phyloP scores from a whole-genome alignment of 2,797 vertebrate genomes.

The Brachyrhaphis roseni region DNA sequence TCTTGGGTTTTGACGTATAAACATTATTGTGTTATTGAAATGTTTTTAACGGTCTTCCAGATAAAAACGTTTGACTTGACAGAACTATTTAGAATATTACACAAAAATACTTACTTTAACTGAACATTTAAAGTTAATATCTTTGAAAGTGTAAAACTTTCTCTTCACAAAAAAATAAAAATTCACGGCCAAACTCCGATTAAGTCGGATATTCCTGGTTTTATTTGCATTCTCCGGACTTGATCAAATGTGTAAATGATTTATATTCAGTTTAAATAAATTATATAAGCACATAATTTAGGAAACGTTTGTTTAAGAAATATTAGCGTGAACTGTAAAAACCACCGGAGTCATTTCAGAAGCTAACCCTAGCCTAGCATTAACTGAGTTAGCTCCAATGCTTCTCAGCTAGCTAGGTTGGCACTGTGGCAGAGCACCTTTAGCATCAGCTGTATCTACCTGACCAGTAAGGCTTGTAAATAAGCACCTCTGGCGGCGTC shows the following conservation, averaged over 20 bases:
- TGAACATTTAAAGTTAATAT: not conserved
- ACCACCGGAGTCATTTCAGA: not conserved
- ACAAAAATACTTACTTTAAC: not conserved
- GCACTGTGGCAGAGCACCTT: not conserved
- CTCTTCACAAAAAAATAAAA: not conserved
- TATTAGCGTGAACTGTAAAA: not conserved
- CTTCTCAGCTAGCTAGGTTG: not conserved
- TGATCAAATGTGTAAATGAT: not conserved
- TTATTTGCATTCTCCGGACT: not conserved
- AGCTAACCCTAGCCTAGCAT: not conserved
- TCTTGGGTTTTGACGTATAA: not conserved
- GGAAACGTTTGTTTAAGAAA: not conserved
- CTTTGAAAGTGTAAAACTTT: not conserved
- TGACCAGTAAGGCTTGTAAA: not conserved
- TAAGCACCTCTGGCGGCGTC: not conserved
- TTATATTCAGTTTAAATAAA: not conserved
- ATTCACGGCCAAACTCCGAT: not conserved
- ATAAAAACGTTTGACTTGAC: not conserved
- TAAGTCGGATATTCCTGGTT: not conserved
- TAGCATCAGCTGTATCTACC: not conserved
- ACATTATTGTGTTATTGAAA: not conserved
- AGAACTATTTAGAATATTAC: not conserved
- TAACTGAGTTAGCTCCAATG: not conserved
- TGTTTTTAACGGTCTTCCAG: not conserved
- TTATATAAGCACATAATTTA: not conserved